Evolutionary conservation across 2,113 vertebrate species (phyloP).

Genomic region (Pipa parva): DNA sequence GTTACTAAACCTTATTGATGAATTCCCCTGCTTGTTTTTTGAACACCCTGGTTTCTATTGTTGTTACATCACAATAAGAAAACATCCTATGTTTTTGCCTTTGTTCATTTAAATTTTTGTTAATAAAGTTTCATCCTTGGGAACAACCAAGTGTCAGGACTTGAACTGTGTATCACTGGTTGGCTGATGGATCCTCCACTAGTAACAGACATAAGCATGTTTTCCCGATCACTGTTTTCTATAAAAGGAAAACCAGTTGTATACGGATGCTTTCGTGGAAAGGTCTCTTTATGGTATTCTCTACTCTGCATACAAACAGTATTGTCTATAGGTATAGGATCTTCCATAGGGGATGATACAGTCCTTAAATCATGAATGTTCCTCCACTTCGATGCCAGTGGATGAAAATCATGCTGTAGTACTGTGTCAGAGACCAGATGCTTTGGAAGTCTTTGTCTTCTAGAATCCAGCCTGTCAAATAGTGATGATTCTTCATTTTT

Average conservation of each 20-base stretch:
- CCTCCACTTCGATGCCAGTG: not conserved
- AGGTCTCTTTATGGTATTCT: not conserved
- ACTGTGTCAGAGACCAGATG: not conserved
- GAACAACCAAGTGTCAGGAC: constrained; percentile 67
- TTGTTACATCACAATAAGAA: not conserved
- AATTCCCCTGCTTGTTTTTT: too few species aligned
- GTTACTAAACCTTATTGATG: too few species aligned
- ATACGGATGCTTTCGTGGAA: constrained; percentile 34
- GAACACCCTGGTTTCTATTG: too few species aligned
- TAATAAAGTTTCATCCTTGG: constrained; percentile 76
- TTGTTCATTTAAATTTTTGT: too few species aligned
- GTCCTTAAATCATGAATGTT: not conserved
- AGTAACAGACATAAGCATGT: constrained; percentile 22
- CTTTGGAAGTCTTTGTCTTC: not conserved
- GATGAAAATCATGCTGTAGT: not conserved
- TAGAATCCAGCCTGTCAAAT: not conserved
- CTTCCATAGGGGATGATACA: too few species aligned
- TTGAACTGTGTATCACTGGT: constrained; percentile 45
- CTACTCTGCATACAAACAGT: not conserved
- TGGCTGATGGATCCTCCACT: constrained; percentile 38
- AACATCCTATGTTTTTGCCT: too few species aligned
- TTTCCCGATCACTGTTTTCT: constrained; percentile 53
- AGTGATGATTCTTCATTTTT: not conserved
- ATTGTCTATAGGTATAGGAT: not conserved
- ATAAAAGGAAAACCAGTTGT: constrained; percentile 55